Conservation (phyloP, 1,140 invertebrate genomes). For the Drosophila elegans region DNA sequence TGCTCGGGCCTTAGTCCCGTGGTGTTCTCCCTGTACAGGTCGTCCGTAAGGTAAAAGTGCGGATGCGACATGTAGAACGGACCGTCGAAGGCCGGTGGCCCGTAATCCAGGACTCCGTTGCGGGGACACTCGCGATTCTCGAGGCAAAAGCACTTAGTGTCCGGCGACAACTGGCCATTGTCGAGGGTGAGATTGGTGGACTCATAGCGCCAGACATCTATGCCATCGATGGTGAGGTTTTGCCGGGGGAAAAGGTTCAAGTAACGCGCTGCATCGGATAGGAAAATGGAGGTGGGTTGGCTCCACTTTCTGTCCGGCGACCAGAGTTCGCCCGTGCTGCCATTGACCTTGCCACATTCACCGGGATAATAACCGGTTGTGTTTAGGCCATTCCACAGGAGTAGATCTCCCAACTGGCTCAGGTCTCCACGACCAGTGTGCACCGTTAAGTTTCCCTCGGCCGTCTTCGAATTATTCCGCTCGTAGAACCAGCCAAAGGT, state of each 20-base stretch:
- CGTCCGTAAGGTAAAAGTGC: constrained; percentile 93
- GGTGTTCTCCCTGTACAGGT: constrained; percentile 87
- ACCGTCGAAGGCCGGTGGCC: constrained; percentile 89
- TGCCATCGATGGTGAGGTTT: constrained; percentile 84
- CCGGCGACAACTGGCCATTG: constrained; percentile 86
- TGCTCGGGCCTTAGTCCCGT: constrained; percentile 89
- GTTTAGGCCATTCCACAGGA: constrained; percentile 88
- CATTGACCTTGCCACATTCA: constrained; percentile 88
- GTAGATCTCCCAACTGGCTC: constrained; percentile 87
- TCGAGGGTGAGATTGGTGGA: constrained; percentile 88
- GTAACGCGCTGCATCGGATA: constrained; percentile 88
- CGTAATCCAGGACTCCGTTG: constrained; percentile 88
- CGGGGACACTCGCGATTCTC: constrained; percentile 77
- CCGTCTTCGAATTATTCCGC: constrained; percentile 89
- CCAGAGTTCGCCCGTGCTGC: constrained; percentile 91
- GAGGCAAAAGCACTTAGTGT: constrained; percentile 72
- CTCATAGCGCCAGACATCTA: constrained; percentile 87
- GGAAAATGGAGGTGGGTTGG: constrained; percentile 87
- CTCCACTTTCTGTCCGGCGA: constrained; percentile 87
- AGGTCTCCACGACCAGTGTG: constrained; percentile 88
- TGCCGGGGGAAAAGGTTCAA: constrained; percentile 83
- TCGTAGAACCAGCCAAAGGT: constrained; percentile 93
- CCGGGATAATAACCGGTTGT: constrained; percentile 86
- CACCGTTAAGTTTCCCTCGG: constrained; percentile 91
- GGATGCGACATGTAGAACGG: constrained; percentile 93